Percentiles rank a stretch among this genome's conserved stretches.
Evolutionary conservation across 2,113 vertebrate species (phyloP).

Genomic region (Grus americana): DNA sequence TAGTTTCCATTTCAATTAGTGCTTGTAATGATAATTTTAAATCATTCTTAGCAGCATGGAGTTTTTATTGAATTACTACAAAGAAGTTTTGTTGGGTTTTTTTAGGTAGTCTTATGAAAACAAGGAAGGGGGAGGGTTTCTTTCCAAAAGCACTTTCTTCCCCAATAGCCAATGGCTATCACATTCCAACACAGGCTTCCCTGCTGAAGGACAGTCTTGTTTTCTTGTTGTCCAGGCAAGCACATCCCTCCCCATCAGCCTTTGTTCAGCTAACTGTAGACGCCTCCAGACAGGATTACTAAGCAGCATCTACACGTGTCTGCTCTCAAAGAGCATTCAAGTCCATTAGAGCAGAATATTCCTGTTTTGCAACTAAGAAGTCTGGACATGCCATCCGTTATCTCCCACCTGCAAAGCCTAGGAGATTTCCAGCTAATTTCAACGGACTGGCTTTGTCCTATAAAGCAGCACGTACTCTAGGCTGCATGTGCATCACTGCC

Average conservation of each 20-base stretch:
- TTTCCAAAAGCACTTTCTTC: neutral
- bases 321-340: neutral
- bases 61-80: neutral
- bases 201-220: neutral
- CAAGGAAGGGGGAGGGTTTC: neutral
- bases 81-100: neutral
- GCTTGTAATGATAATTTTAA: neutral
- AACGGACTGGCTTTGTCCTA: neutral
- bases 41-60: neutral
- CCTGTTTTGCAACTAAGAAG: neutral
- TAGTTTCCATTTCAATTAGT: neutral
- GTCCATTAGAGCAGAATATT: neutral
- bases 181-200: neutral
- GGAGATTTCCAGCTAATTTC: neutral
- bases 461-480: neutral
- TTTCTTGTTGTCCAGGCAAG: neutral
- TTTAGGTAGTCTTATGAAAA: neutral
- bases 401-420: neutral
- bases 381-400: neutral
- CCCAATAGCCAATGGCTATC: neutral
- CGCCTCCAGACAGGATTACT: neutral
- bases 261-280: neutral
- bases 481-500: neutral
- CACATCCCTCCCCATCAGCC: neutral
- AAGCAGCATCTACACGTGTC: neutral